phyloP scores from a whole-genome alignment of 2,888 invertebrate genomes.

The Phrixothrix hirtus region DNA sequence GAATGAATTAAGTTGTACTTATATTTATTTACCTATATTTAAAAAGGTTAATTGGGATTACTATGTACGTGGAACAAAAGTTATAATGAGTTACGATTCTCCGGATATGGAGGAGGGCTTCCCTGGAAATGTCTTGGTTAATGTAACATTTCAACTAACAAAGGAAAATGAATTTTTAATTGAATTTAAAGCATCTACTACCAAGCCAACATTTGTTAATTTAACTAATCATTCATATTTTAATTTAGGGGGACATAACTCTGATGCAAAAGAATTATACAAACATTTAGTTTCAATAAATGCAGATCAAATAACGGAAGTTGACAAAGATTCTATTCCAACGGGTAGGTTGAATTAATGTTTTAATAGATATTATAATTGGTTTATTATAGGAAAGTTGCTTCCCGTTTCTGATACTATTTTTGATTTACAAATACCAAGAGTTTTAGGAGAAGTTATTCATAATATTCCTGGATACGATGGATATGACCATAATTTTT shows the following conservation, averaged over 20 bases:
- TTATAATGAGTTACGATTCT: constrained; percentile 76
- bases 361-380: constrained; percentile 11
- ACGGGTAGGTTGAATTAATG: constrained; percentile 60
- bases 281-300: constrained; percentile 74
- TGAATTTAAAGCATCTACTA: constrained; percentile 74
- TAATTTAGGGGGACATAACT: constrained; percentile 88
- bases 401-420: constrained; percentile 69
- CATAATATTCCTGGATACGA: constrained; percentile 64
- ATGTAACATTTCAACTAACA: constrained; percentile 71
- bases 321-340: constrained; percentile 71
- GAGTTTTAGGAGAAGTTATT: constrained; percentile 68
- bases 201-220: constrained; percentile 81
- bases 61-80: constrained; percentile 62
- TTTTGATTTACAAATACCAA: constrained; percentile 74
- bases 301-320: constrained; percentile 75
- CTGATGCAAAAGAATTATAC: constrained; percentile 66
- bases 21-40: background rate
- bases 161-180: constrained; percentile 75
- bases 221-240: constrained; percentile 89
- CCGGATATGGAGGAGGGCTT: constrained; percentile 84
- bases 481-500: constrained; percentile 85
- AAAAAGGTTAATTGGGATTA: constrained; percentile 71
- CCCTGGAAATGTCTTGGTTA: constrained; percentile 79
- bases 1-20: background rate
- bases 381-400: constrained; percentile 64